Percentiles rank a stretch among this genome's conserved stretches.
Evolutionary conservation across 1,140 invertebrate genomes (phyloP).

Genomic region (Nasonia giraulti): DNA sequence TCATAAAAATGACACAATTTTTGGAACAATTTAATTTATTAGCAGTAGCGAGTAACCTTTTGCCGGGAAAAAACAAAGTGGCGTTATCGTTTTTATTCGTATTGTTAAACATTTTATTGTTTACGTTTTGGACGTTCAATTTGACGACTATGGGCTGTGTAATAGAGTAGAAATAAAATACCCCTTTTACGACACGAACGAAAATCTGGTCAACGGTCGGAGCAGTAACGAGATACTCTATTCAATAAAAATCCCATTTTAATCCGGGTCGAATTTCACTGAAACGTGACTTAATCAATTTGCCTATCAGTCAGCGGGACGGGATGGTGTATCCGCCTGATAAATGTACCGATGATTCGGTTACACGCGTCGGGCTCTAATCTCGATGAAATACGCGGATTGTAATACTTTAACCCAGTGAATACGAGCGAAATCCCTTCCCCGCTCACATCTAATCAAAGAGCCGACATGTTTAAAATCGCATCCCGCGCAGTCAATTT

Average conservation of each 20-base stretch:
- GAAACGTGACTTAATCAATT: slow-evolving; percentile 1
- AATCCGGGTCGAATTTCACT: slow-evolving; percentile 20
- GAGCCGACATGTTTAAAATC: too few species aligned
- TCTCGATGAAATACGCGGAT: background rate
- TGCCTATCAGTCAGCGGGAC: background rate
- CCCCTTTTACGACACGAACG: too few species aligned
- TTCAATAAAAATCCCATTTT: slow-evolving; percentile 19
- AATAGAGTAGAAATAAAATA: background rate
- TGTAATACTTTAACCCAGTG: too few species aligned
- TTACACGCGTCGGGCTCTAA: background rate
- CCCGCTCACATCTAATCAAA: too few species aligned
- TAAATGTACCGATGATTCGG: background rate
- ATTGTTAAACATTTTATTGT: background rate
- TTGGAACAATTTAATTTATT: background rate
- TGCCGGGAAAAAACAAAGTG: background rate
- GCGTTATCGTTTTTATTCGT: background rate
- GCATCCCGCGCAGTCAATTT: too few species aligned
- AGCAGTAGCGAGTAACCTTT: background rate
- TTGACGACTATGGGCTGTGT: background rate
- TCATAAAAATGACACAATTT: background rate
- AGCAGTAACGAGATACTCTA: background rate
- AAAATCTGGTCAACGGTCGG: background rate
- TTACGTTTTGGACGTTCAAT: background rate
- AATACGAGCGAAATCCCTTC: too few species aligned
- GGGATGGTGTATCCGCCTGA: background rate